phyloP scores from a whole-genome alignment of 2,113 vertebrate species.

The Rhabdomys dilectus region DNA sequence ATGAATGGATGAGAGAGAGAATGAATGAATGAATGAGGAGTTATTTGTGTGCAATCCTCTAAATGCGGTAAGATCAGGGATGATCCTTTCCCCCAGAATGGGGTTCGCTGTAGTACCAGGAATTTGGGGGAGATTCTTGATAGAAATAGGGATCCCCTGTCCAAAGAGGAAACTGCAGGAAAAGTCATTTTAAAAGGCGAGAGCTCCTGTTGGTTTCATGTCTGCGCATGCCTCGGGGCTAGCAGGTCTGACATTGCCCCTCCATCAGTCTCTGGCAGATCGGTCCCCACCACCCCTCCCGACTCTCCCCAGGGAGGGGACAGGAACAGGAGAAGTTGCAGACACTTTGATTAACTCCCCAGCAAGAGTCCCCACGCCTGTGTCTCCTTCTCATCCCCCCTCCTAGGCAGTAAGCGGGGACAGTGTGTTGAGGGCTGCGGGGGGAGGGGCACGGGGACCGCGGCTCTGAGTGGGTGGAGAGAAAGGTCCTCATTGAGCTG shows the following conservation, averaged over 20 bases:
- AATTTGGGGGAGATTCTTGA: slow-evolving; percentile 50
- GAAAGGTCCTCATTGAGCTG: background rate
- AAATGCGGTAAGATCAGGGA: too few species aligned
- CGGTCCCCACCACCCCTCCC: slow-evolving; percentile 12
- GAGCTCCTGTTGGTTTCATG: slow-evolving; percentile 82
- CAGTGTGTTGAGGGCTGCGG: background rate
- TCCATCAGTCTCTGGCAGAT: slow-evolving; percentile 54
- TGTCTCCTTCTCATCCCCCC: slow-evolving; percentile 55
- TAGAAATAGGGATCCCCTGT: background rate
- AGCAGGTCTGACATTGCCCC: slow-evolving; percentile 75
- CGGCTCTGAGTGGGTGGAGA: background rate
- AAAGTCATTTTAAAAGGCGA: slow-evolving; percentile 82
- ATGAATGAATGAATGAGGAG: background rate
- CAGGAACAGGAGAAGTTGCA: slow-evolving; percentile 71
- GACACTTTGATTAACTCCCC: slow-evolving; percentile 86
- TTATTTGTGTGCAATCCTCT: background rate
- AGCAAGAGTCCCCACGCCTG: slow-evolving; percentile 78
- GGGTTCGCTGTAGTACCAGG: background rate
- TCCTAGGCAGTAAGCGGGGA: slow-evolving; percentile 59
- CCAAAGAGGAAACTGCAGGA: slow-evolving; percentile 68
- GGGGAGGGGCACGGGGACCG: background rate
- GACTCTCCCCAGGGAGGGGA: slow-evolving; percentile 69
- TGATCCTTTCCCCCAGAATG: background rate
- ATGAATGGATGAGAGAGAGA: background rate
- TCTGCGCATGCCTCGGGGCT: slow-evolving; percentile 82